Evolutionary conservation across 2,888 invertebrate species (phyloP).

Genomic region (Drosophila kambysellisi): DNA sequence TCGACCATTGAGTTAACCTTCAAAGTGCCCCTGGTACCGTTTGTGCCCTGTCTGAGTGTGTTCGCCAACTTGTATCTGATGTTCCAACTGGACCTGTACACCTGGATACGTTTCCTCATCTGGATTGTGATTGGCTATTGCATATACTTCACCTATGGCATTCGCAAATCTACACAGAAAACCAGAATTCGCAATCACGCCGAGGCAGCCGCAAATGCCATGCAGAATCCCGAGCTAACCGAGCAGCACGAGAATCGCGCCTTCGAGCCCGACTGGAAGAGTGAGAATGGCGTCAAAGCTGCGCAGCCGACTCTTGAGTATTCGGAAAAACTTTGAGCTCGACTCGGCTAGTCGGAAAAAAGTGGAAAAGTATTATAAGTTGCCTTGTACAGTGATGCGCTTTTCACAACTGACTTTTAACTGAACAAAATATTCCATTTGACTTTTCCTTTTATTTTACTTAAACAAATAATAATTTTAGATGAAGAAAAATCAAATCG

Average conservation of each 20-base stretch:
- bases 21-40: conserved; percentile 93
- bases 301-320: conserved; percentile 36
- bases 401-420: background rate
- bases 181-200: conserved; percentile 81
- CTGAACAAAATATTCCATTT: background rate
- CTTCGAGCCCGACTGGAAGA: conserved; percentile 81
- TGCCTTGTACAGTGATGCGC: conserved; percentile 28
- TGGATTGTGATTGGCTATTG: conserved; percentile 94
- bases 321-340: conserved; percentile 63
- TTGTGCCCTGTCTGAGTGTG: conserved; percentile 93
- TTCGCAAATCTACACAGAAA: conserved; percentile 90
- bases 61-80: conserved; percentile 95
- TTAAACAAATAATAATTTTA: background rate
- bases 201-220: conserved; percentile 58
- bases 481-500: background rate
- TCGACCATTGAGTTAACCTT: conserved; percentile 88
- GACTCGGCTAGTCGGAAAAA: background rate
- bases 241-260: conserved; percentile 75
- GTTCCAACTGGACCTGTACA: conserved; percentile 93
- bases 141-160: conserved; percentile 95
- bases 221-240: conserved; percentile 28
- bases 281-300: conserved; percentile 66
- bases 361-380: conserved; percentile 53
- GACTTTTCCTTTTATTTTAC: background rate
- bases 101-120: conserved; percentile 94